Evolutionary conservation across 2,113 vertebrate species (phyloP).

Genomic region (Heterotilapia buettikoferi): DNA sequence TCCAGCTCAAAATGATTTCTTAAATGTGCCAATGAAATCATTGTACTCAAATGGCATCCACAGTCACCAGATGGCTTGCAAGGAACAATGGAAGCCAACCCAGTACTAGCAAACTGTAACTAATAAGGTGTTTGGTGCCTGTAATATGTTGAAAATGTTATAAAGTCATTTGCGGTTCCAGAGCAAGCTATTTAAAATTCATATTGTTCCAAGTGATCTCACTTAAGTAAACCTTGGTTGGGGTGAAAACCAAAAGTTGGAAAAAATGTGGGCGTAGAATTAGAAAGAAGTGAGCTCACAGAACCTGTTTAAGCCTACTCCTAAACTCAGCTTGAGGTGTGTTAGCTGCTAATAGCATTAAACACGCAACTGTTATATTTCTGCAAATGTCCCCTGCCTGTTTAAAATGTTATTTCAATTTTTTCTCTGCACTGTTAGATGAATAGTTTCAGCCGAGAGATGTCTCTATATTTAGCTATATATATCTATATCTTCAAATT

Average conservation of each 20-base stretch:
- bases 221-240: not conserved
- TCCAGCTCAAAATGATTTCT: not conserved
- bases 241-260: not conserved
- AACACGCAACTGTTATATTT: not conserved
- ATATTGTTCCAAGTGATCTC: not conserved
- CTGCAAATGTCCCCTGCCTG: not conserved
- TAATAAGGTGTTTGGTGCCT: not conserved
- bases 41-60: not conserved
- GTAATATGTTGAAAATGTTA: not conserved
- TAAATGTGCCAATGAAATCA: not conserved
- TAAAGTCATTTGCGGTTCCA: not conserved
- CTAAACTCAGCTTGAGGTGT: not conserved
- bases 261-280: not conserved
- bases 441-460: not conserved
- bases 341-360: not conserved
- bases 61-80: not conserved
- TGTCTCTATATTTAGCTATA: not conserved
- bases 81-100: not conserved
- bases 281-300: not conserved
- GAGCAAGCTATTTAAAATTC: not conserved
- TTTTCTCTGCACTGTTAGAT: not conserved
- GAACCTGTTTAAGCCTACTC: not conserved
- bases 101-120: not conserved
- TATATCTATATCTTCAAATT: not conserved
- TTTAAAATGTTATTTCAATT: not conserved